A percentile compares a stretch with the other conserved stretches of the same genome.
phyloP scores from a whole-genome alignment of 2,113 vertebrate species.

The Tricholaema leucomelas region DNA sequence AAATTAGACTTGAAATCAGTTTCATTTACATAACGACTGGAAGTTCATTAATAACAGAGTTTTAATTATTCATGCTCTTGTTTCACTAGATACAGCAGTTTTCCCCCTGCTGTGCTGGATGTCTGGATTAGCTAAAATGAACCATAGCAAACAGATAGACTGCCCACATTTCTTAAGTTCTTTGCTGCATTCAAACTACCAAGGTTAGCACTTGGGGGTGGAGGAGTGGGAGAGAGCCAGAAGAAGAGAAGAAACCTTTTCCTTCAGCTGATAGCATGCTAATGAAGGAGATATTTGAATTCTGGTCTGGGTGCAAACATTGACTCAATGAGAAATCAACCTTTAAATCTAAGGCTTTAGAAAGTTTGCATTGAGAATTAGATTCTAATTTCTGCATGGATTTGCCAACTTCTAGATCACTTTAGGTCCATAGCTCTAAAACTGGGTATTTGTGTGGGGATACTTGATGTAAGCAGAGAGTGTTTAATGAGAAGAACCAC shows the following conservation, averaged over 20 bases:
- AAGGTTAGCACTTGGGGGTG: constrained; percentile 21
- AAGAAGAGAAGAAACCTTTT: not conserved
- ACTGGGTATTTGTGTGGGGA: not conserved
- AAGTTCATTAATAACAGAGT: constrained; percentile 90
- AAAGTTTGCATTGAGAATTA: not conserved
- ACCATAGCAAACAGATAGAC: constrained; percentile 78
- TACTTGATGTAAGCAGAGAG: not conserved
- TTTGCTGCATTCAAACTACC: constrained; percentile 71
- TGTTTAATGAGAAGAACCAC: not conserved
- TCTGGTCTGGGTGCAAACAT: not conserved
- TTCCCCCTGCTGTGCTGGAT: constrained; percentile 83
- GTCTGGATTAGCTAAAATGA: constrained; percentile 85
- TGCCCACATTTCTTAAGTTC: constrained; percentile 75
- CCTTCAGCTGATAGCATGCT: not conserved
- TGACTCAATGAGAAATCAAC: not conserved
- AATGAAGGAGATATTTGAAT: not conserved
- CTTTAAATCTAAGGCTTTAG: not conserved
- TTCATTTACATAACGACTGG: constrained; percentile 89
- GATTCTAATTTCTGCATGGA: not conserved
- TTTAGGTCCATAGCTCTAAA: not conserved
- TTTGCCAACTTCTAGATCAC: not conserved
- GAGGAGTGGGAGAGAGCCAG: not conserved
- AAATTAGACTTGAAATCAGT: constrained; percentile 89
- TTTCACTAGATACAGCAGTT: constrained; percentile 88
- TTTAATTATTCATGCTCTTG: constrained; percentile 94